Conservation (phyloP, 2,888 invertebrate genomes). For the Folsomia manolachei region DNA sequence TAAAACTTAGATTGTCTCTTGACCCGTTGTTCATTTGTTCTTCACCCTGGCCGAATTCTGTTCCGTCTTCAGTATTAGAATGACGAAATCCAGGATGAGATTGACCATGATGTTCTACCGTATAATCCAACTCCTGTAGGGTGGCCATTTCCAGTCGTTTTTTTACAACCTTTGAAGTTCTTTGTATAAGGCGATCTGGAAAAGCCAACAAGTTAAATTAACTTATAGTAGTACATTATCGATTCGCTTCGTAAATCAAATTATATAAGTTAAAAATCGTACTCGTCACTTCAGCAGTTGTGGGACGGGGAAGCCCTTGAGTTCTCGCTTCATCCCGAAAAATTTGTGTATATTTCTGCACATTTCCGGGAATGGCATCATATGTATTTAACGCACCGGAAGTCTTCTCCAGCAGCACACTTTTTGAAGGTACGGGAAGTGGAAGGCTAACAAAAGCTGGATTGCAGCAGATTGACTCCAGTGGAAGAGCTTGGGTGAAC, state of each 20-base stretch:
- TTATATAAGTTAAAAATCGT: too few relatives aligned
- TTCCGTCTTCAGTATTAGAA: background rate
- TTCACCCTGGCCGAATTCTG: background rate
- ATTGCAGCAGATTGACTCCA: background rate
- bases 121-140: background rate
- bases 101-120: background rate
- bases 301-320: background rate
- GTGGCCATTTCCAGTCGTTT: background rate
- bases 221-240: too few relatives aligned
- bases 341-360: background rate
- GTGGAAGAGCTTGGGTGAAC: background rate
- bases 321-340: conserved; percentile 14
- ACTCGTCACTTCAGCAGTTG: conserved; percentile 6
- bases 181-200: background rate
- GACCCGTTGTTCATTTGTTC: background rate
- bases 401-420: background rate
- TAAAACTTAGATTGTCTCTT: background rate
- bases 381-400: background rate
- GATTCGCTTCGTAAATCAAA: too few relatives aligned
- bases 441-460: background rate
- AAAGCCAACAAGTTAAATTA: too few relatives aligned
- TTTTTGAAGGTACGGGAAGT: background rate
- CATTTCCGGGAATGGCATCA: background rate
- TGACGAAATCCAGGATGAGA: background rate
- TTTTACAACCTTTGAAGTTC: background rate